Evolutionary conservation across 2,113 vertebrate genomes (phyloP).

Genomic region (Xenopus tropicalis): UCB_Xtro_10.0 CM004448.2:97688001-97688500

Average conservation of each 20-base stretch:
- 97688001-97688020: conserved; percentile 37
- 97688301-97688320: no score
- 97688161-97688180: conserved; percentile 28
- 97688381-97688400: no score
- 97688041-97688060: conserved; percentile 44
- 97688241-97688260: not conserved
- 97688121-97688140: conserved; percentile 32
- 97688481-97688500: no score
- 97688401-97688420: no score
- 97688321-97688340: no score
- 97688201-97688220: conserved; percentile 6
- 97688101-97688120: conserved; percentile 39
- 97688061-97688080: conserved; percentile 40
- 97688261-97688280: not conserved
- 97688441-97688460: no score
- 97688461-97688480: no score
- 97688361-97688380: no score
- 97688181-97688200: conserved; percentile 28
- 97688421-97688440: no score
- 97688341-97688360: no score
- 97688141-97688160: conserved; percentile 29
- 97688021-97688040: conserved; percentile 42
- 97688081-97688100: conserved; percentile 32
- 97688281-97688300: no score
- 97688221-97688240: not conserved